Percentiles rank a stretch among this genome's conserved stretches.
Conservation (phyloP, 2,797 vertebrate genomes). For the Limnodromus scolopaceus region DNA sequence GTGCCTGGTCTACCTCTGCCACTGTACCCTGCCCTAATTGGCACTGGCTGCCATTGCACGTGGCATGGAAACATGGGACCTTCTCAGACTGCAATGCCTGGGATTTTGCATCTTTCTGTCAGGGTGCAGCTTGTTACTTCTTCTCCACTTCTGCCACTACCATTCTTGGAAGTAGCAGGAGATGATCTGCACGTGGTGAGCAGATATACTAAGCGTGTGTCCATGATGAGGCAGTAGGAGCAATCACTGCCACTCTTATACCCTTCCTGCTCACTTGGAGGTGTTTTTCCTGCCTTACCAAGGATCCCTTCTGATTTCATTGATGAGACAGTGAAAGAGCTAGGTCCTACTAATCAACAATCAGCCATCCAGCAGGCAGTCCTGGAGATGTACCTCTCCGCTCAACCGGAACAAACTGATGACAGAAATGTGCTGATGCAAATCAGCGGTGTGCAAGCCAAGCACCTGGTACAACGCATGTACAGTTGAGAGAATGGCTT, state of each 20-base stretch:
- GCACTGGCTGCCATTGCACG: neutral
- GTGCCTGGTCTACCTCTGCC: neutral
- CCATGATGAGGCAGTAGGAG: neutral
- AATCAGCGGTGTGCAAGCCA: rapidly evolving
- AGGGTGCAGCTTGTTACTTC: neutral
- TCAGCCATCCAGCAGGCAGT: neutral
- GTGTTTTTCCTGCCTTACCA: neutral
- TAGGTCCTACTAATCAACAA: neutral
- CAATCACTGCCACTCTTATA: neutral
- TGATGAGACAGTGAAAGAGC: neutral
- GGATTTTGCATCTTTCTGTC: neutral
- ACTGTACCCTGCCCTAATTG: neutral
- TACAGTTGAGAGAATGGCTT: neutral
- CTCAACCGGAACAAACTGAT: neutral
- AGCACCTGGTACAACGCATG: rapidly evolving
- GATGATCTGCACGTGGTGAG: neutral
- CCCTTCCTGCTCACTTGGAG: neutral
- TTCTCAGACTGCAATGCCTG: neutral
- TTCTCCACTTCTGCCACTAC: neutral
- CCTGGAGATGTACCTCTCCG: neutral
- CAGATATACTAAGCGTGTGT: rapidly evolving
- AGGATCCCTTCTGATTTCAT: neutral
- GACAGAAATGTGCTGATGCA: neutral
- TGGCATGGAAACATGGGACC: neutral
- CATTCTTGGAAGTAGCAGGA: neutral